phyloP scores from a whole-genome alignment of 2,888 invertebrate species.

The Drosophila aldrichi region DNA sequence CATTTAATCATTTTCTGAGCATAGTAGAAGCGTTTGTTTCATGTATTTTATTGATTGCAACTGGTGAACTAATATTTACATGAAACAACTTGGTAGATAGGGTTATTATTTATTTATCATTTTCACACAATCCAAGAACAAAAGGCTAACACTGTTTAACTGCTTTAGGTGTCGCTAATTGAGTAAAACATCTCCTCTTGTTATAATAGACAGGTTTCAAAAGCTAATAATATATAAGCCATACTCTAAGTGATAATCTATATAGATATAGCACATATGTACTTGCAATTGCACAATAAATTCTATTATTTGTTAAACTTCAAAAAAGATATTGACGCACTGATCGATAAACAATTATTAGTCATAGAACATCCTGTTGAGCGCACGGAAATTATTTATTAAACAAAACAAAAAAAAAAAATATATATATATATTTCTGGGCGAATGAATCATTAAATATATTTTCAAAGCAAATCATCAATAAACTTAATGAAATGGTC shows the following conservation, averaged over 20 bases:
- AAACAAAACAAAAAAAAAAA: background rate
- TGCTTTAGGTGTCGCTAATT: conserved; percentile 49
- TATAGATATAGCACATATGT: conserved; percentile 16
- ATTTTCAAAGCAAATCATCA: no score
- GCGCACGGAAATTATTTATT: background rate
- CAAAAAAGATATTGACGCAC: conserved; percentile 9
- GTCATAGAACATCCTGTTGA: conserved; percentile 44
- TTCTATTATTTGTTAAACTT: background rate
- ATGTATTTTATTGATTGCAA: background rate
- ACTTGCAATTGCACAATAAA: background rate
- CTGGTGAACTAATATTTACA: conserved; percentile 33
- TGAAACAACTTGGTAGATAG: conserved; percentile 20
- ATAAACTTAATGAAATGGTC: no score
- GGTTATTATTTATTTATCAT: conserved; percentile 7
- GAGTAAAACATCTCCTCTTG: conserved; percentile 16
- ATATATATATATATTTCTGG: background rate
- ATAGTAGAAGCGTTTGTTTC: background rate
- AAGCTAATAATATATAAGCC: conserved; percentile 5
- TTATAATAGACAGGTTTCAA: conserved; percentile 15
- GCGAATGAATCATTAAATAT: conserved; percentile 21
- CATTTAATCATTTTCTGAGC: background rate
- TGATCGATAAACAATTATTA: conserved; percentile 9
- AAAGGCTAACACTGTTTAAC: conserved; percentile 40
- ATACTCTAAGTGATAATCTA: conserved; percentile 25
- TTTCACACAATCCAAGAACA: conserved; percentile 33